A percentile compares a stretch with the other conserved stretches of the same genome.
phyloP scores from a whole-genome alignment of 2,888 invertebrate genomes.

The Mellilla xanthometata region DNA sequence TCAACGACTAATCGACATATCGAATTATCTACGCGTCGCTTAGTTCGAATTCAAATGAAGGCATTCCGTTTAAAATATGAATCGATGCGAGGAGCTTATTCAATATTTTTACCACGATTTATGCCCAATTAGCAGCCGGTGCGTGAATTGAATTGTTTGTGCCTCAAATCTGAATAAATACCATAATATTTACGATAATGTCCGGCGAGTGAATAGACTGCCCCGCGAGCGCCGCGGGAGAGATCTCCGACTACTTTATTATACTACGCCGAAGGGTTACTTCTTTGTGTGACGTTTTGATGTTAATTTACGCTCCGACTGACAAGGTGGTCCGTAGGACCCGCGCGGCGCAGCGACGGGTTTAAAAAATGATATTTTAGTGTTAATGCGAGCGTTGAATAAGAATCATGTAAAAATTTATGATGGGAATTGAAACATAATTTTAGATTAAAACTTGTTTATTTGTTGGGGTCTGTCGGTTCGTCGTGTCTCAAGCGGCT shows the following conservation, averaged over 20 bases:
- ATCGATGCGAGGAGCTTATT: constrained; percentile 76
- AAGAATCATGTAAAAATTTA: constrained; percentile 52
- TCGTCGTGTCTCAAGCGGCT: neutral
- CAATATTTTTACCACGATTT: constrained; percentile 77
- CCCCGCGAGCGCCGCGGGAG: constrained; percentile 63
- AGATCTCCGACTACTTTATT: constrained; percentile 58
- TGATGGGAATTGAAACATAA: constrained; percentile 41
- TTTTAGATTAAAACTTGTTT: constrained; percentile 14
- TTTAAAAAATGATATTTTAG: constrained; percentile 74
- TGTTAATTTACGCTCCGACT: constrained; percentile 66
- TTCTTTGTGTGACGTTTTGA: constrained; percentile 74
- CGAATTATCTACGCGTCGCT: constrained; percentile 65
- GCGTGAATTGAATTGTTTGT: constrained; percentile 82
- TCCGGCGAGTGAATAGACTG: constrained; percentile 69
- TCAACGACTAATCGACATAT: constrained; percentile 60
- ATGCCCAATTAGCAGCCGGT: constrained; percentile 78
- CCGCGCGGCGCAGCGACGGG: constrained; percentile 40
- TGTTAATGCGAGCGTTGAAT: constrained; percentile 66
- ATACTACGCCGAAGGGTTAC: constrained; percentile 73
- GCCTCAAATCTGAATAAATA: constrained; percentile 78
- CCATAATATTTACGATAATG: constrained; percentile 81
- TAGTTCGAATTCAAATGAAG: constrained; percentile 70
- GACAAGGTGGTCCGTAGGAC: constrained; percentile 72
- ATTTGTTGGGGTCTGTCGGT: constrained; percentile 3
- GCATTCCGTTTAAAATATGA: constrained; percentile 70